phyloP scores from a whole-genome alignment of 2,888 invertebrate genomes.

The Meghimatium bilineatum region DNA sequence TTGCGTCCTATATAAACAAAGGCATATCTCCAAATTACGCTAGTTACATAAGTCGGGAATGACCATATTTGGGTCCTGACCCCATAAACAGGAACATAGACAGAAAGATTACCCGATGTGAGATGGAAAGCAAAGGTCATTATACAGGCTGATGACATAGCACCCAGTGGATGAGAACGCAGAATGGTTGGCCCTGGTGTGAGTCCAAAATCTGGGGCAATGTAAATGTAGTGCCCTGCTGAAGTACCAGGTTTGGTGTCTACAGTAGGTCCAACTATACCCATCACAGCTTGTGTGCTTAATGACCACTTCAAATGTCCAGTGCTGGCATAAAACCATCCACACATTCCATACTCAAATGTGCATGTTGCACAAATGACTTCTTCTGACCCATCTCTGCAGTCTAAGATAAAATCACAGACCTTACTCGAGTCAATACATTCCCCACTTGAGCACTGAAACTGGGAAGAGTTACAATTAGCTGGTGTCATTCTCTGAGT shows the following conservation, averaged over 20 bases:
- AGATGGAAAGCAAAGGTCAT: constrained; percentile 75
- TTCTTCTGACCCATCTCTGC: constrained; percentile 68
- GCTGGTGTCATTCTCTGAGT: constrained; percentile 56
- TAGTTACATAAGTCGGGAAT: neutral
- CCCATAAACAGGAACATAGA: constrained; percentile 20
- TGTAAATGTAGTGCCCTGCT: constrained; percentile 67
- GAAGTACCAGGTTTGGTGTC: constrained; percentile 67
- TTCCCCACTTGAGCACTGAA: constrained; percentile 60
- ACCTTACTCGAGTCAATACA: constrained; percentile 62
- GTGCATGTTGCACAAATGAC: constrained; percentile 69
- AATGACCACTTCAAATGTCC: constrained; percentile 68
- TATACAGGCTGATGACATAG: constrained; percentile 59
- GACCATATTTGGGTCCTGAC: constrained; percentile 33
- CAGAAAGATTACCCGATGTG: constrained; percentile 60
- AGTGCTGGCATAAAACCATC: constrained; percentile 67
- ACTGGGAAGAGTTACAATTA: constrained; percentile 57
- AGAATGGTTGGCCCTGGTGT: constrained; percentile 63
- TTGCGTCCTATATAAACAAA: constrained; percentile 37
- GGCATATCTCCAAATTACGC: constrained; percentile 12
- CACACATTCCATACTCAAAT: constrained; percentile 69
- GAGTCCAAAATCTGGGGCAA: constrained; percentile 62
- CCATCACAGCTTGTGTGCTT: constrained; percentile 52
- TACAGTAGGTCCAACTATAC: constrained; percentile 56
- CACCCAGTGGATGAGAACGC: constrained; percentile 56
- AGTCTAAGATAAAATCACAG: constrained; percentile 68